Percentiles rank a stretch among this genome's conserved stretches.
Conservation (phyloP, 2,888 invertebrate genomes). For the Rhagium mordax region DNA sequence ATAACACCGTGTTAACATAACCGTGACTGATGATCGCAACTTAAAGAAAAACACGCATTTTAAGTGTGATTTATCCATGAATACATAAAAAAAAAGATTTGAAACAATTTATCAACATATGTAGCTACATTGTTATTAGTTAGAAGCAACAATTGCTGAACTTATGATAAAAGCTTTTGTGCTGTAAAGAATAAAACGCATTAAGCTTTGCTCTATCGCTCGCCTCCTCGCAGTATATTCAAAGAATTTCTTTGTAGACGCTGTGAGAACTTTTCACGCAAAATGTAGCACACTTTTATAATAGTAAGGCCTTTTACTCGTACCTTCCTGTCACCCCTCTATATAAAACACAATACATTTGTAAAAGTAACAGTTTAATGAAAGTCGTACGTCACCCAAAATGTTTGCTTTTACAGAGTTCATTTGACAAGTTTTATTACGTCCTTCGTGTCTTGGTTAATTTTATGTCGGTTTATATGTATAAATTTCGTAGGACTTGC, state of each 20-base stretch:
- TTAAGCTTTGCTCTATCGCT: conserved; percentile 27
- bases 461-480: conserved; percentile 17
- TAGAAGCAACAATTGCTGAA: conserved; percentile 20
- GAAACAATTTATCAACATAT: conserved; percentile 7
- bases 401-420: conserved; percentile 31
- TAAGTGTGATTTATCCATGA: neutral
- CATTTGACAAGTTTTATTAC: conserved; percentile 29
- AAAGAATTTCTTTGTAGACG: conserved; percentile 27
- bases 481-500: conserved; percentile 1
- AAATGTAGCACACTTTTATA: conserved; percentile 32
- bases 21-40: neutral
- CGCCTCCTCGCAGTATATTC: conserved; percentile 27
- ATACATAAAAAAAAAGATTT: neutral
- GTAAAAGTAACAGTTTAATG: conserved; percentile 34
- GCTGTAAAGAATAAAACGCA: conserved; percentile 33
- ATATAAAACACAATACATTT: conserved; percentile 26
- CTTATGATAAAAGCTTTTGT: conserved; percentile 30
- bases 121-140: conserved; percentile 14
- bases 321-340: conserved; percentile 28
- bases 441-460: conserved; percentile 14
- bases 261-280: conserved; percentile 28
- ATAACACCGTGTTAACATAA: neutral
- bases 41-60: neutral
- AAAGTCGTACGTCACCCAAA: conserved; percentile 28
- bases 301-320: conserved; percentile 17